Evolutionary conservation across 2,113 vertebrate species (phyloP), one percentile per base, ranked within the genome.

Genomic region (Hippopotamus amphibius): DNA sequence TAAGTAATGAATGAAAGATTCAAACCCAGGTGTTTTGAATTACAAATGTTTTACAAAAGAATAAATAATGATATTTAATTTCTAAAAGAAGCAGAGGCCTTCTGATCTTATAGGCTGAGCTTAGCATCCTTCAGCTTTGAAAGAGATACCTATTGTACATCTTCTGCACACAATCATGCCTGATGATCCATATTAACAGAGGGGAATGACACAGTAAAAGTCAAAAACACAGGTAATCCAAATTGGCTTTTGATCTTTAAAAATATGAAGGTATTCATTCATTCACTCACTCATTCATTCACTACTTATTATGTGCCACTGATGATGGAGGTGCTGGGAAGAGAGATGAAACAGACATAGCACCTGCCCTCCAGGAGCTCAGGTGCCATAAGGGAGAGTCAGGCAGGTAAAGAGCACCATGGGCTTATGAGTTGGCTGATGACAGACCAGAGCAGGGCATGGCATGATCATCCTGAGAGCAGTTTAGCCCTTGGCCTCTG

Each of bases 21-120:
- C 41, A 90, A 86, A 63, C 16, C 16, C 46, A 88, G 19, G 24
- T 55, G 22, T 85, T 95, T 46, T 59, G 89, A 80, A 91, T 90
- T n/a, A 46, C 1, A 17, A 53, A 66, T 59, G 24, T 28, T 71
- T 85, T 82, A 93, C 7, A 69, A 89, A 89, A 85, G 69, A 92
- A 90, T 24, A 92, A 95, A 79, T 79, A 87, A 77, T 82, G 91
- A 72, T 61, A 74, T 53, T 87, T 86, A 43, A 80, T 88, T 79
- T 90, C 24, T 71, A 84, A 48, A 95, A 87, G 53, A 88, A 65
- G 30, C 30, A 46, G 82, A 72, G 69, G 11, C 26, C 24, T 79
- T 87, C 87, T 53, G 80, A 83, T 50, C 66, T 93, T 88, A 53
- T 0, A 93, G 41, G 61, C 50, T n/a, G 63, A 81, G 26, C 1